phyloP scores from a whole-genome alignment of 2,113 vertebrate genomes.

The western clawed frog (Xenopus tropicalis) region DNA sequence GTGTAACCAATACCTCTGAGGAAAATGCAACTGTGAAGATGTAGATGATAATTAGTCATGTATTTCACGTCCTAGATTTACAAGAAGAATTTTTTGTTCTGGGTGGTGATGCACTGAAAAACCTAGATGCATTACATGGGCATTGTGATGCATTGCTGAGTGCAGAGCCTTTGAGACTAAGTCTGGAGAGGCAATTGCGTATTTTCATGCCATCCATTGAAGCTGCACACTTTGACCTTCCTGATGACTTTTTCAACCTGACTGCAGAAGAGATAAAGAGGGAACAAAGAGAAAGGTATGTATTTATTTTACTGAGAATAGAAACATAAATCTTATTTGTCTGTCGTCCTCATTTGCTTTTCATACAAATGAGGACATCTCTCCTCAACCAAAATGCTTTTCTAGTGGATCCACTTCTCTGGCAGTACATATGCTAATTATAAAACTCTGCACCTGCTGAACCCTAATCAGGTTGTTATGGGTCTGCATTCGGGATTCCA shows the following conservation, averaged over 20 bases:
- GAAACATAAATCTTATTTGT: no score
- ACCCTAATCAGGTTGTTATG: no score
- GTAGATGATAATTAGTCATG: background rate
- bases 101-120: slow-evolving; percentile 60
- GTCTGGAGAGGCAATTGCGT: slow-evolving; percentile 73
- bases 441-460: no score
- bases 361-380: no score
- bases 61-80: slow-evolving; percentile 54
- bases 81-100: slow-evolving; percentile 82
- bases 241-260: slow-evolving; percentile 84
- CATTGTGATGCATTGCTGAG: slow-evolving; percentile 71
- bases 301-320: no score
- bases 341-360: no score
- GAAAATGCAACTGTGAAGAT: no score
- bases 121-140: slow-evolving; percentile 67
- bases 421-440: no score
- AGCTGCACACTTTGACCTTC: slow-evolving; percentile 81
- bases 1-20: no score
- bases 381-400: no score
- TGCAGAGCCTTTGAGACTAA: slow-evolving; percentile 75
- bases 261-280: slow-evolving; percentile 76
- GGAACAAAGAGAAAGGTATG: slow-evolving; percentile 79
- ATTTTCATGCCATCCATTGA: slow-evolving; percentile 71
- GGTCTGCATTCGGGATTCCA: no score
- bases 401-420: no score